Conservation (phyloP, 23 tunicate species). For the Ascidia mentula region DNA sequence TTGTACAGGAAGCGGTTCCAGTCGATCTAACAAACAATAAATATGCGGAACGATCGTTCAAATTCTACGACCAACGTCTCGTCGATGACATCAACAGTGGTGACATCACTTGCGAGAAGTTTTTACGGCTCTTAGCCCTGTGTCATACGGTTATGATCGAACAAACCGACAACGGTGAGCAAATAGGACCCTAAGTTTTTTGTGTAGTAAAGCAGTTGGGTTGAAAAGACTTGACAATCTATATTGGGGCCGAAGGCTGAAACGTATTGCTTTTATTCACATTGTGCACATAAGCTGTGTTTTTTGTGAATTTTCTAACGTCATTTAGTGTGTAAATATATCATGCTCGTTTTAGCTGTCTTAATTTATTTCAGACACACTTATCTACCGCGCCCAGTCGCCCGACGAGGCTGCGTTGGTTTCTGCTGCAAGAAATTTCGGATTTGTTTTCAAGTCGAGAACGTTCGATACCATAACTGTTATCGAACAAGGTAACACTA, state of each 20-base stretch:
- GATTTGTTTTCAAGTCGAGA: conserved; percentile 87
- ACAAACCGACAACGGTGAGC: conserved; percentile 52
- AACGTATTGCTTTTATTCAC: too few species aligned
- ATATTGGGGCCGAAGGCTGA: too few species aligned
- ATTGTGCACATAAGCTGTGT: too few species aligned
- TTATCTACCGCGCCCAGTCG: conserved; percentile 92
- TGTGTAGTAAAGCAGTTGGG: too few species aligned
- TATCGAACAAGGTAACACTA: conserved; percentile 65
- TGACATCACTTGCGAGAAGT: conserved; percentile 39
- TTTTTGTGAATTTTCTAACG: too few species aligned
- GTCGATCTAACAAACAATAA: conserved; percentile 68
- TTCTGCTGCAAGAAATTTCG: conserved; percentile 96
- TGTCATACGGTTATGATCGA: conserved; percentile 97
- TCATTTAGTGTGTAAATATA: too few species aligned
- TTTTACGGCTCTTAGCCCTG: conserved; percentile 67
- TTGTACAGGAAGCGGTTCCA: conserved; percentile 3
- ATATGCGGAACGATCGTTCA: conserved; percentile 60
- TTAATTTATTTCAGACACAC: conserved; percentile 21
- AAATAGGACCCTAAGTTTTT: too few species aligned
- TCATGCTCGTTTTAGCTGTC: too few species aligned
- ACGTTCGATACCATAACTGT: conserved; percentile 85
- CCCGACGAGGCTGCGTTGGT: conserved; percentile 98
- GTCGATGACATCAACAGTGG: conserved; percentile 45
- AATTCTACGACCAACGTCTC: conserved; percentile 62
- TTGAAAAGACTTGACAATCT: too few species aligned